Conservation (phyloP, 2,797 vertebrate species). For the Furcifer pardalis region DNA sequence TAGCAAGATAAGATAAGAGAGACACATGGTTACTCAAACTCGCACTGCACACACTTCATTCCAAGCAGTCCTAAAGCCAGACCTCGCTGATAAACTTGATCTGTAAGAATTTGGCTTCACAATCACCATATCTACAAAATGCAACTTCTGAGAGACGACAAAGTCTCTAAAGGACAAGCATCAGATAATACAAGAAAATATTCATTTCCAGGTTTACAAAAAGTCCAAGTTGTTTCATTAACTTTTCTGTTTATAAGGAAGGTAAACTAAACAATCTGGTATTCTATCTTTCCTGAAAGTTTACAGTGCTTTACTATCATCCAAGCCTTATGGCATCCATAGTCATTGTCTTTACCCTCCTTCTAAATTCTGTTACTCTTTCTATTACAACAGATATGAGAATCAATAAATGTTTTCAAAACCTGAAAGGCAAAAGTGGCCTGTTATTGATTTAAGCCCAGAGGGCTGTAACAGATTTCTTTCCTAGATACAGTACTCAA, state of each 20-base stretch:
- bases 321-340: not conserved
- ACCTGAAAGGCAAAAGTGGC: not conserved
- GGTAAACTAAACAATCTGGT: not conserved
- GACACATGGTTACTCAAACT: slow-evolving; percentile 20
- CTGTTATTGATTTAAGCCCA: not conserved
- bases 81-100: not conserved
- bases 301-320: not conserved
- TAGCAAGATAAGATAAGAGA: not conserved
- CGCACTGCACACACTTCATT: not conserved
- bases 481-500: not conserved
- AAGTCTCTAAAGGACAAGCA: not conserved
- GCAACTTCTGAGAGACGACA: not conserved
- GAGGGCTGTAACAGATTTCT: not conserved
- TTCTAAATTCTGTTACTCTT: not conserved
- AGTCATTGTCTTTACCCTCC: not conserved
- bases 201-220: not conserved
- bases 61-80: not conserved
- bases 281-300: not conserved
- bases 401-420: not conserved
- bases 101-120: not conserved
- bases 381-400: not conserved
- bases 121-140: not conserved
- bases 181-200: not conserved
- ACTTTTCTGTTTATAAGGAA: not conserved
- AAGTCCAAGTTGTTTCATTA: not conserved